These are phyloP conservation scores for Eulimnadia texana DNA, from an alignment of 1,140 invertebrate species.

Conservation along the genomic window DNA sequence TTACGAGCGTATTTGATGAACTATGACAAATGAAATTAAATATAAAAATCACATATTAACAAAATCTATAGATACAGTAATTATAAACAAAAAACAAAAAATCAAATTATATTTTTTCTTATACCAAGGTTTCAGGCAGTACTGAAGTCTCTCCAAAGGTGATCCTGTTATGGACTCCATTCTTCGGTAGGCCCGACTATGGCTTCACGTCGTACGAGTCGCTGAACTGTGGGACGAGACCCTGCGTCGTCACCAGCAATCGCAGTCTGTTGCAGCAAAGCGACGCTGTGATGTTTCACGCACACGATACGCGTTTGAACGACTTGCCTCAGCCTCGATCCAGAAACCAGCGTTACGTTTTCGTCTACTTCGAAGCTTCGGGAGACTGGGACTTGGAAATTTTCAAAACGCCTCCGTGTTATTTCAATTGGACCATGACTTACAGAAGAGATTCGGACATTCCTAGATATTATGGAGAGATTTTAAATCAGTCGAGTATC, in stretches of 20 bases:
- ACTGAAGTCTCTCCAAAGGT: neutral
- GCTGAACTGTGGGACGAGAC: neutral
- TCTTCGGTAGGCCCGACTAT: neutral
- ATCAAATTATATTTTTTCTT: too few relatives aligned
- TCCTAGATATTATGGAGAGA: conserved; percentile 23
- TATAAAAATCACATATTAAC: too few relatives aligned
- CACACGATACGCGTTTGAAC: conserved; percentile 10
- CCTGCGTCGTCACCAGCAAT: conserved; percentile 5
- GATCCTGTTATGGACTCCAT: neutral
- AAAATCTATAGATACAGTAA: too few relatives aligned
- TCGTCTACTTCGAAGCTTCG: conserved; percentile 21
- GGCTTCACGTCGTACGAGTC: neutral
- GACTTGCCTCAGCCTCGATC: conserved; percentile 19
- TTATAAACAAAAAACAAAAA: too few relatives aligned
- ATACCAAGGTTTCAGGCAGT: too few relatives aligned
- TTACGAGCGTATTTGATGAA: too few relatives aligned
- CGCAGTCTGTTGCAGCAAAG: conserved; percentile 4
- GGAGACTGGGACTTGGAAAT: neutral
- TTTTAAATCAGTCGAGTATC: neutral
- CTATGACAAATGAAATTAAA: too few relatives aligned
- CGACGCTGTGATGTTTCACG: conserved; percentile 23
- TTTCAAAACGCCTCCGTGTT: neutral
- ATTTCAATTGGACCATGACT: conserved; percentile 36
- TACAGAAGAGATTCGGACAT: conserved; percentile 30
- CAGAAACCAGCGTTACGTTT: conserved; percentile 21